Base-by-base conservation (phyloP, 2,888 invertebrate species). In the Tipula vernalis region DNA sequence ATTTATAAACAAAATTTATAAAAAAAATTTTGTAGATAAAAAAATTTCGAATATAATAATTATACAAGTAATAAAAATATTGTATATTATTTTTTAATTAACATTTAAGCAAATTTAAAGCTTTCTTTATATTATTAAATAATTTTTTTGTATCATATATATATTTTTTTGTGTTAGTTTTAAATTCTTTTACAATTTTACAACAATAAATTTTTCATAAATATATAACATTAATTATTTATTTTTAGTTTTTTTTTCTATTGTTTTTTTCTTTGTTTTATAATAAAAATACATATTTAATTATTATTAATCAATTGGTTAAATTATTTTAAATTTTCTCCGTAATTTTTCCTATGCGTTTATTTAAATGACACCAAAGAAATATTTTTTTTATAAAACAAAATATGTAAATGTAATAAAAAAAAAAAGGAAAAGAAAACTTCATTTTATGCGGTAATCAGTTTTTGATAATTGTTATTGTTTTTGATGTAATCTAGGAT, bases 81-180 rank as follows among this genome's bases (percentile, higher is more conserved):
- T 57, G 10, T 71, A 28, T 71, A 28, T 71, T 71, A 71, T 71
- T 71, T 28, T 28, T 71, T 71, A 71, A 71, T 71, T 18, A 71
- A 71, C 71, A 71, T 71, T 71, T 71, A 71, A 71, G 71, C 71
- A 71, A 71, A 71, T 71, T 71, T 71, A 71, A 71, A 71, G 71
- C 71, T 71, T 71, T 71, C 28, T 71, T 71, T 71, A 71, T 71
- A 28, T 71, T 28, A 71, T 71, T 28, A 71, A 71, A 71, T 71
- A 71, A 18, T 71, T 71, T 71, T 28, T 28, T 28, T 28, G 28
- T 28, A 12, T 71, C 12, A 71, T 71, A 12, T 71, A 71, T 71
- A 71, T 71, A 3, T 28, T 71, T 71, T 2, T 71, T 15, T 57
- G 51, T 18, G 12, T 57, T n/a, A 57, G 15, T 8, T 57, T 57